Base-by-base conservation (phyloP, 2,113 vertebrate genomes). In the Hydrochoerus hydrochaeris region DNA sequence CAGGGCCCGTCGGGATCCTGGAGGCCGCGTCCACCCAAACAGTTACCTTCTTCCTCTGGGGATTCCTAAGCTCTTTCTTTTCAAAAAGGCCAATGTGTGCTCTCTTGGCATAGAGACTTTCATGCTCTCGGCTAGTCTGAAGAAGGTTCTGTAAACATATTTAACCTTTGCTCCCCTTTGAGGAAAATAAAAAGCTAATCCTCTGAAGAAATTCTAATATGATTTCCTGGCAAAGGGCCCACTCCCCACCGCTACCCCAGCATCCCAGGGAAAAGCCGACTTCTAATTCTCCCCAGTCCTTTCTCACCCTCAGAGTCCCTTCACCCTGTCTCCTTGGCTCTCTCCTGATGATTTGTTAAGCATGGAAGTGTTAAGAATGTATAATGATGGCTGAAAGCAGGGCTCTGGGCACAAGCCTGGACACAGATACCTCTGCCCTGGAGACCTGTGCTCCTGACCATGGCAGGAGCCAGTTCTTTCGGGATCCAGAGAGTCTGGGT, bases 161-260 rank as follows among this genome's bases (percentile, higher is more conserved):
- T 94, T 95, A 96, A 97, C 82, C 88, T 97, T 82, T 85, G 62
- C 46, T 92, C 69, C 32, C 81, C 71, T 93, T 80, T 38, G 78
- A 97, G 71, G 46, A 96, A 96, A 95, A 94, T 58, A 81, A 85
- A 97, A 95, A 93, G 87, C 87, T 65, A 69, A 93, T 67, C 85
- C 69, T 92, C 71, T 0, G 0, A 83, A 67, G 71, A 82, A 71
- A 94, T 57, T 60, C 46, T 90, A 88, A 88, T 90, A 82, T 5
- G n/a, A 85, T 86, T 96, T 96, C 82, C 65, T 92, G 88, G 77
- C 81, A 52, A 2, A 41, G 73, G 7, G 38, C 67, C 84, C 52
- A 80, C 35, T 90, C 85, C 41, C 54, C 20, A 81, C 57, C 8
- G 14, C 71, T n/a, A 22, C 5, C 46, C 41, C 80, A 35, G n/a